Evolutionary conservation across 2,797 vertebrate genomes (phyloP).

Genomic region (Diceros bicornis): DNA sequence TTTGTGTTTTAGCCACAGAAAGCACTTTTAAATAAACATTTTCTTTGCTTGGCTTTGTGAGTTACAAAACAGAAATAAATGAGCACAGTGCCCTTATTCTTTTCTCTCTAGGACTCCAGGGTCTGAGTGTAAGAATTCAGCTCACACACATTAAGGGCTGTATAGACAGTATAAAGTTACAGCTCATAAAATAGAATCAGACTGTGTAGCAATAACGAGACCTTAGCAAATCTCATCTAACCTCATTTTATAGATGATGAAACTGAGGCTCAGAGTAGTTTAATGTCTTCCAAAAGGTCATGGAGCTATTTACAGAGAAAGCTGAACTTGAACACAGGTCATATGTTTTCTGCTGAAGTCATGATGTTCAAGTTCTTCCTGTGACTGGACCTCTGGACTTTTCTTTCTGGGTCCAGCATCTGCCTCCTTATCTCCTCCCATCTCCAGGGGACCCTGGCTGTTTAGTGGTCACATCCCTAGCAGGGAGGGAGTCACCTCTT

Average conservation of each 20-base stretch:
- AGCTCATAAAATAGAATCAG: constrained; percentile 30
- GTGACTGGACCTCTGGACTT: not conserved
- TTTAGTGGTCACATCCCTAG: not conserved
- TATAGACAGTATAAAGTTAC: not conserved
- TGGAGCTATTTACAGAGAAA: not conserved
- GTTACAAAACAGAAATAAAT: not conserved
- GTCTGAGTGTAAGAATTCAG: not conserved
- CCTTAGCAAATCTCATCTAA: not conserved
- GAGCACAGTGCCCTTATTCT: not conserved
- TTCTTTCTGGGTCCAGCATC: not conserved
- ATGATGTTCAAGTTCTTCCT: not conserved
- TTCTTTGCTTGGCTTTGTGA: not conserved
- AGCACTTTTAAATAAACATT: not conserved
- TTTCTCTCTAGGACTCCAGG: not conserved
- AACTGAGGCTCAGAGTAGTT: not conserved
- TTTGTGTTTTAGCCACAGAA: constrained; percentile 25
- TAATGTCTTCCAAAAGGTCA: not conserved
- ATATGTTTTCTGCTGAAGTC: not conserved
- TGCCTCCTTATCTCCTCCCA: not conserved
- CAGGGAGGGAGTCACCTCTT: not conserved
- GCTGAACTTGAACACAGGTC: not conserved
- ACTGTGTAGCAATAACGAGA: not conserved
- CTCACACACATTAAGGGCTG: not conserved
- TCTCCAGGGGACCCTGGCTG: not conserved
- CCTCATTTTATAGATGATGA: not conserved